Base-by-base conservation (phyloP, 1,140 invertebrate genomes). In the Drosophila busckii region DNA sequence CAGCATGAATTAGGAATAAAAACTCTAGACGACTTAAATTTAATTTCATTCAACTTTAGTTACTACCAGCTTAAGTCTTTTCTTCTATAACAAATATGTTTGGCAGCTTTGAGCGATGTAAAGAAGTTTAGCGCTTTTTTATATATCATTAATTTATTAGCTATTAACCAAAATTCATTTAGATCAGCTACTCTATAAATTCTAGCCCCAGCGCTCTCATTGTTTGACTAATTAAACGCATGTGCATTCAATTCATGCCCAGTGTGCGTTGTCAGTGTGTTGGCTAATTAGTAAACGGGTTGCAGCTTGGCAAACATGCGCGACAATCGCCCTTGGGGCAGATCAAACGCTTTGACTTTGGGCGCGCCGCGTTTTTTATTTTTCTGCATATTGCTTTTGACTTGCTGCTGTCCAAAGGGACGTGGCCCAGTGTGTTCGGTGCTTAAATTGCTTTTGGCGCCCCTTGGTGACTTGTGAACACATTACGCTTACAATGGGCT, bases 281-380 rank as follows among this genome's bases (percentile, higher is more conserved):
- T 61, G n/a, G 37, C 65, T 82, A 82, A 82, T 82, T 82, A 82
- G 75, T 73, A 55, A 46, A 49, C 16, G 58, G 35, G 26, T 70
- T 53, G n/a, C 55, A 59, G 29, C 13, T 17, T 7, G 12, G 54
- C 9, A 38, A 38, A 60, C 48, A 44, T 60, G 56, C 32, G 38
- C 52, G 55, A 78, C 71, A 78, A 67, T 78, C 44, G 28, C 64
- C 41, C 17, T 32, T 42, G 54, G 49, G 32, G n/a, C 52, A 80
- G 73, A 78, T 78, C 73, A 78, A 78, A 80, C 53, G 68, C 8
- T 41, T n/a, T 32, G 61, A 45, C 54, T 66, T 56, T 53, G 25
- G 29, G 23, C n/a, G 17, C 19, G 23, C 8, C 5, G n/a, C n/a
- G 12, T 58, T 52, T 15, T 37, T 31, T 31, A 26, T 29, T 9